phyloP scores from a whole-genome alignment of 2,797 vertebrate species.

The Nannoperca australis region DNA sequence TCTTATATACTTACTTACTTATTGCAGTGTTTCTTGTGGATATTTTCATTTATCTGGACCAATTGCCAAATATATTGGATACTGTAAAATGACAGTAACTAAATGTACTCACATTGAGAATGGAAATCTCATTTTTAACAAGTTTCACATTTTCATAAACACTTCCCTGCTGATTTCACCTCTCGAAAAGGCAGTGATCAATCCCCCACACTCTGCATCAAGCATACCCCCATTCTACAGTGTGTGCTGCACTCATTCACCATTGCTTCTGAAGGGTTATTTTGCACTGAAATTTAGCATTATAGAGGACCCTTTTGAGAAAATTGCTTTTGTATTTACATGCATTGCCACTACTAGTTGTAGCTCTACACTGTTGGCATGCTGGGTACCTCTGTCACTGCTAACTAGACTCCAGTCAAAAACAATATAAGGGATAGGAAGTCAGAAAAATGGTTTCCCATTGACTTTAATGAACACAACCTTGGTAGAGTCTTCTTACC shows the following conservation, averaged over 20 bases:
- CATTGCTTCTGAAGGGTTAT: slow-evolving; percentile 46
- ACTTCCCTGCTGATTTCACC: slow-evolving; percentile 36
- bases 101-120: slow-evolving; percentile 1
- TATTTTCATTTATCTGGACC: not conserved
- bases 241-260: slow-evolving; percentile 36
- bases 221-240: slow-evolving; percentile 41
- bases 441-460: not conserved
- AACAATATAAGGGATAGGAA: not conserved
- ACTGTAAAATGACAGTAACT: too few species aligned
- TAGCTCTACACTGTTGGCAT: slow-evolving; percentile 9
- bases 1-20: slow-evolving; percentile 3
- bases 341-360: slow-evolving; percentile 30
- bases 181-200: slow-evolving; percentile 38
- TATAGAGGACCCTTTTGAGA: slow-evolving; percentile 52
- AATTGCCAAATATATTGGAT: too few species aligned
- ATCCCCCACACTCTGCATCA: slow-evolving; percentile 45
- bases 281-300: slow-evolving; percentile 42
- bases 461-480: slow-evolving; percentile 13
- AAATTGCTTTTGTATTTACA: slow-evolving; percentile 66
- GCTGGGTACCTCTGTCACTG: slow-evolving; percentile 8
- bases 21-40: not conserved
- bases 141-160: slow-evolving; percentile 32
- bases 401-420: slow-evolving; percentile 5
- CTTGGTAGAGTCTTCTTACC: not conserved
- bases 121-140: slow-evolving; percentile 25